These are phyloP conservation scores for Branchellion lobata DNA, from an alignment of 2,888 invertebrate genomes.

Conservation along the genomic window DNA sequence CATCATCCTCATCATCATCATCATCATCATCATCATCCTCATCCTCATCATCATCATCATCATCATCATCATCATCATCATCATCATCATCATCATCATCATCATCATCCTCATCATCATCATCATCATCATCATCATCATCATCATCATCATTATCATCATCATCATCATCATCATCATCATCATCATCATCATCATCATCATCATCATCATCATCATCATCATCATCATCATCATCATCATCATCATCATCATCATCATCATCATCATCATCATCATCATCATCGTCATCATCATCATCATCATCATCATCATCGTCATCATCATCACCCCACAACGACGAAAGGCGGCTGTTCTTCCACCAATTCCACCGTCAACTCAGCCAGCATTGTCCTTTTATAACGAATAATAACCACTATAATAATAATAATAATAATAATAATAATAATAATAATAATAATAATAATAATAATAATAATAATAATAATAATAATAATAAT, in stretches of 20 bases:
- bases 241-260: slow-evolving; percentile 42
- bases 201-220: slow-evolving; percentile 32
- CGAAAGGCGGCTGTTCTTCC: slow-evolving; percentile 6
- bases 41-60: slow-evolving; percentile 33
- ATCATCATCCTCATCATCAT: slow-evolving; percentile 5
- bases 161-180: slow-evolving; percentile 33
- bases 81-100: slow-evolving; percentile 40
- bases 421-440: too few relatives aligned
- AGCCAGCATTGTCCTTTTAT: not conserved
- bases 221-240: slow-evolving; percentile 35
- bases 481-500: too few relatives aligned
- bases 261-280: slow-evolving; percentile 35
- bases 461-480: too few relatives aligned
- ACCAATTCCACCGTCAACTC: slow-evolving; percentile 29
- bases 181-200: slow-evolving; percentile 36
- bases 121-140: slow-evolving; percentile 39
- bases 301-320: not conserved
- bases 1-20: slow-evolving; percentile 25
- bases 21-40: slow-evolving; percentile 45
- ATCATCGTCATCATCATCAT: slow-evolving; percentile 11
- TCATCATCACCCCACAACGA: slow-evolving; percentile 36
- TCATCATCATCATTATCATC: slow-evolving; percentile 18
- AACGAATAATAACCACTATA: too few relatives aligned
- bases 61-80: slow-evolving; percentile 40
- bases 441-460: too few relatives aligned